Evolutionary conservation across 1,140 invertebrate species (phyloP), one percentile per base, ranked within the genome.

Genomic region (Pseudomyrmex gracilis): DNA sequence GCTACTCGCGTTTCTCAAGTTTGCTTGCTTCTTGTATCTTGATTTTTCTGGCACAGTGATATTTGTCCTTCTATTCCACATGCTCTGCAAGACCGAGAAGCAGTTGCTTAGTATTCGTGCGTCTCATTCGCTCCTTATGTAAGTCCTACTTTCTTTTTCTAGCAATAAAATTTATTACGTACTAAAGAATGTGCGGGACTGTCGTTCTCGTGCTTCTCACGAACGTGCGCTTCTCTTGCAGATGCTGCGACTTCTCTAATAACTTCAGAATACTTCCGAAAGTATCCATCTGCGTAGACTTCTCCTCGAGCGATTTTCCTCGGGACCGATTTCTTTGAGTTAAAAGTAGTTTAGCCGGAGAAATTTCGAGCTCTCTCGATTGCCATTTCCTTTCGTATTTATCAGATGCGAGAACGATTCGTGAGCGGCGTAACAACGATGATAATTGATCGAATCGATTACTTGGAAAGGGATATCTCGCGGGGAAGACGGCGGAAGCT

Each of bases 401-500:
- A 53, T 24, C 22, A 63, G 47, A 8, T 76, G 47, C 13, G 49
- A 15, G 8, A 53, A 57, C 34, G 34, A 5, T 57, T 53, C 10
- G 13, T 45, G 63, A 66, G 45, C 43, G 10, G 60, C 12, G 43
- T 24, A 15, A 61, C 20, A 20, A 73, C 47, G 57, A 60, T 20
- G 47, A 10, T n/a, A 45, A 8, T 15, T 22, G 47, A 55, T 55
- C 13, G 66, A 45, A 55, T 55, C 74, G 45, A 12, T 10, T 34
- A 34, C 34, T 34, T 12, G 12, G 12, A 53, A 47, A 20, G 58
- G 73, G 47, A 55, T 64, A 67, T 43, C 34, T 53, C 47, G 76
- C 43, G 76, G 66, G 34, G 53, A 80, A 70, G 66, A 58, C 76
- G 66, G 43, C 8, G 17, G 64, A 47, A 45, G 51, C 10, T 78